Percentiles rank a stretch among this genome's conserved stretches.
These are phyloP conservation scores for Epizoanthus ramosus DNA, from an alignment of 92 coral and sea anemone genomes.

Conservation along the genomic window DNA sequence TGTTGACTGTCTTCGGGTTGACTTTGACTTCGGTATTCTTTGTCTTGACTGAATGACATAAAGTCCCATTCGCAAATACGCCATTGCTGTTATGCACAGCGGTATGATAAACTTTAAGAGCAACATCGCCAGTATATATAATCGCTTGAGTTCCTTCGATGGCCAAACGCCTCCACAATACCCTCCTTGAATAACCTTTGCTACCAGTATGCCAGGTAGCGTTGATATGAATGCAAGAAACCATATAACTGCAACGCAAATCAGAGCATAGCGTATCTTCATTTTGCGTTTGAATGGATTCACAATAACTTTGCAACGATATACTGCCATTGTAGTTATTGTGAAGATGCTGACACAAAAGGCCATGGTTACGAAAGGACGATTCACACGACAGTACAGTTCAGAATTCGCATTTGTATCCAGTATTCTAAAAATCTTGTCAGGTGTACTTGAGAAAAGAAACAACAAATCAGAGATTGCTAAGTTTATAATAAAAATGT, in stretches of 20 bases:
- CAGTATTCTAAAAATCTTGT: constrained; percentile 31
- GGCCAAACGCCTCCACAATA: constrained; percentile 56
- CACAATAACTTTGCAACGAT: constrained; percentile 56
- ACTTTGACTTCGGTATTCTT: constrained; percentile 8
- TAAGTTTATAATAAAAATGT: constrained; percentile 56
- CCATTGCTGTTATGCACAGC: constrained; percentile 47
- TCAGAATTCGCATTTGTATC: constrained; percentile 21
- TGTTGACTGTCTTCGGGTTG: constrained; percentile 19
- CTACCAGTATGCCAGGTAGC: constrained; percentile 38
- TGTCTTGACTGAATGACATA: constrained; percentile 38
- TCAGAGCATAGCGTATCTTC: constrained; percentile 42
- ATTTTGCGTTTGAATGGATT: constrained; percentile 60
- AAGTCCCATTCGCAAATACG: constrained; percentile 57
- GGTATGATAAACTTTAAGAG: constrained; percentile 57
- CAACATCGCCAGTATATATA: constrained; percentile 59
- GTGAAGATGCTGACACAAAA: constrained; percentile 66
- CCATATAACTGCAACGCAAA: constrained; percentile 61
- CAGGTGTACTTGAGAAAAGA: constrained; percentile 46
- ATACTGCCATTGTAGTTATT: constrained; percentile 64
- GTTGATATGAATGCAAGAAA: constrained; percentile 43
- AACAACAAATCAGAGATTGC: constrained; percentile 61
- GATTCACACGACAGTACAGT: constrained; percentile 32
- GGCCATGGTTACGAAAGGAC: constrained; percentile 56
- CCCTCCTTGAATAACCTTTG: constrained; percentile 22
- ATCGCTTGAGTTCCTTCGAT: constrained; percentile 47